A percentile compares a stretch with the other conserved stretches of the same genome.
These are phyloP conservation scores for Lordiphosa clarofinis DNA, from an alignment of 1,140 invertebrate species.

Conservation along the genomic window DNA sequence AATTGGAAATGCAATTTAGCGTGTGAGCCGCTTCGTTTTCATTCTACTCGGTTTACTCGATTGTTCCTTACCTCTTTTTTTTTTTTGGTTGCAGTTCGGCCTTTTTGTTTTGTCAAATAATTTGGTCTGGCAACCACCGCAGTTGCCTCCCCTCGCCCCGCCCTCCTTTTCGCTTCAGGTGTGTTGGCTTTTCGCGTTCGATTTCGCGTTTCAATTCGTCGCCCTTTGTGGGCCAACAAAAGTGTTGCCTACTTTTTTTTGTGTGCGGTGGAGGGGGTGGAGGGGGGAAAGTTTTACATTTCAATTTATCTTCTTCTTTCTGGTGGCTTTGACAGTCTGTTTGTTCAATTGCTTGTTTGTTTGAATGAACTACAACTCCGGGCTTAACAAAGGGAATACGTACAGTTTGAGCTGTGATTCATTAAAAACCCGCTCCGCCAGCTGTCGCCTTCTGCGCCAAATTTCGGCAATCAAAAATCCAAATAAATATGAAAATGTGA, in stretches of 20 bases:
- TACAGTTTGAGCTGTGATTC: no score
- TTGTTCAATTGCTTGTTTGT: no score
- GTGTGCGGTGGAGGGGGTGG: no score
- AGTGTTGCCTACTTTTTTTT: slow-evolving; percentile 1
- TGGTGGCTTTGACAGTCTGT: no score
- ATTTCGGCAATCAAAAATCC: slow-evolving; percentile 9
- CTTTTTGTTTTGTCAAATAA: slow-evolving; percentile 47
- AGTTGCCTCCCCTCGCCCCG: no score
- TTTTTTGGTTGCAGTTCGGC: not conserved
- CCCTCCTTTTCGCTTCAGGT: no score
- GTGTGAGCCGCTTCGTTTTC: slow-evolving; percentile 27
- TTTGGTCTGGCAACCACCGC: slow-evolving; percentile 27
- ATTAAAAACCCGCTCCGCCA: no score
- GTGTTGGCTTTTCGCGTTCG: slow-evolving; percentile 10
- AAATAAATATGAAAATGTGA: slow-evolving; percentile 7
- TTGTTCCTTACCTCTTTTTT: slow-evolving; percentile 6
- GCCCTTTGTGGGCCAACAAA: slow-evolving; percentile 2
- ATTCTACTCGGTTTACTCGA: slow-evolving; percentile 11
- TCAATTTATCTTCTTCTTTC: not conserved
- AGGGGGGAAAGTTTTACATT: no score
- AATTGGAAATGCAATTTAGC: slow-evolving; percentile 60
- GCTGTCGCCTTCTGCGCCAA: not conserved
- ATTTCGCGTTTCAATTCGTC: slow-evolving; percentile 15
- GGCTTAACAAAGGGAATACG: no score
- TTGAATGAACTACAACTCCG: no score